Percentiles rank a stretch among this genome's conserved stretches.
These are phyloP conservation scores for Neoniphon sammara DNA, from an alignment of 2,797 vertebrate species.

Conservation along the genomic window DNA sequence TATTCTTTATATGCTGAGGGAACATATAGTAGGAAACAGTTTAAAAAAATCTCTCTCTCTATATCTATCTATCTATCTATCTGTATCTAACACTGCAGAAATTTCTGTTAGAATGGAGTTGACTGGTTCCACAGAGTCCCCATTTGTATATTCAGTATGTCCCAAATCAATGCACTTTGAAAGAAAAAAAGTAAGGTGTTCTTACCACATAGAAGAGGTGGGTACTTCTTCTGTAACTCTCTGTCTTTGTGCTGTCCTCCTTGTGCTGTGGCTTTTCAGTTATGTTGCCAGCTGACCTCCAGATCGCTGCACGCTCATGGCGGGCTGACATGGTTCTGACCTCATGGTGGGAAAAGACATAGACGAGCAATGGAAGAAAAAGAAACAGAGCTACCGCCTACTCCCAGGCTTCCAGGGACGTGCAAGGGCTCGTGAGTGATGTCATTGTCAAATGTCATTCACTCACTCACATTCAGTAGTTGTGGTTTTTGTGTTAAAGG, in stretches of 20 bases:
- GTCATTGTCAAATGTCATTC: conserved; percentile 61
- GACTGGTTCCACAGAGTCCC: no score
- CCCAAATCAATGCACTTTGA: no score
- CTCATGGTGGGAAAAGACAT: conserved; percentile 73
- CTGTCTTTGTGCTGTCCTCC: conserved; percentile 3
- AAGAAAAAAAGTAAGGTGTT: not conserved
- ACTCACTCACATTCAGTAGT: conserved; percentile 15
- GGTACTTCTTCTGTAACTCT: conserved; percentile 9
- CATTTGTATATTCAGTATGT: no score
- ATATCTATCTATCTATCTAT: no score
- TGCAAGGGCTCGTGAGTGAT: conserved; percentile 51
- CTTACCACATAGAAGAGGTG: not conserved
- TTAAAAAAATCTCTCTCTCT: no score
- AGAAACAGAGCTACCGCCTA: conserved; percentile 75
- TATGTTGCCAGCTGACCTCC: conserved; percentile 58
- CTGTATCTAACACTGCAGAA: no score
- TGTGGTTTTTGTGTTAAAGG: conserved; percentile 48
- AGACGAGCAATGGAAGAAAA: conserved; percentile 67
- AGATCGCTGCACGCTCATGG: conserved; percentile 44
- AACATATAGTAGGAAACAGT: no score
- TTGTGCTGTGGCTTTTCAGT: conserved; percentile 10
- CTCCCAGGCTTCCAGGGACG: conserved; percentile 70
- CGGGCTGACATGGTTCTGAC: conserved; percentile 69
- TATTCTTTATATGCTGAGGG: no score
- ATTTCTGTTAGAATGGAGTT: no score